Evolutionary conservation across 2,797 vertebrate genomes (phyloP).

Genomic region (Oryzias dopingdopingensis): DNA sequence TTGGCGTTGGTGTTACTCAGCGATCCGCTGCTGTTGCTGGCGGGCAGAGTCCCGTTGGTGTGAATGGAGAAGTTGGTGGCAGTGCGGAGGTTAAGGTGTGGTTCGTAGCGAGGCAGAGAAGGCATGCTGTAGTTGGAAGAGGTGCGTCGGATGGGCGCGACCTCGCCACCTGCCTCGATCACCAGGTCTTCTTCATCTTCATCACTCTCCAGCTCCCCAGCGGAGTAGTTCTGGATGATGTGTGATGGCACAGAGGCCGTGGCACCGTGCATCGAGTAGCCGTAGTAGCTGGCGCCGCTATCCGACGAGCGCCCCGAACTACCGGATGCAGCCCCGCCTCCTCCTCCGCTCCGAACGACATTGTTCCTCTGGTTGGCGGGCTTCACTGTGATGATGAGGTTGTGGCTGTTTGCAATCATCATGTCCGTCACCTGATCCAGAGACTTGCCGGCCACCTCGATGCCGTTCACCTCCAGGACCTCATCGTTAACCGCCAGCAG

Average conservation of each 20-base stretch:
- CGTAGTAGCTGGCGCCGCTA: conserved; percentile 83
- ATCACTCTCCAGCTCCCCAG: conserved; percentile 88
- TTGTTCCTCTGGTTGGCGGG: conserved; percentile 98
- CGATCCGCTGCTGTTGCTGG: conserved; percentile 65
- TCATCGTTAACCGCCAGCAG: conserved; percentile 95
- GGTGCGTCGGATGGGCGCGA: conserved; percentile 74
- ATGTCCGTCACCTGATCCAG: conserved; percentile 98
- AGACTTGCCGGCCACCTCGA: conserved; percentile 93
- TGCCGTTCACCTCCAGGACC: conserved; percentile 95
- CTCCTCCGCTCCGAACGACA: conserved; percentile 83
- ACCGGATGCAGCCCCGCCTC: conserved; percentile 84
- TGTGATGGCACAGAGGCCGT: conserved; percentile 65
- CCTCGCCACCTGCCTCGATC: conserved; percentile 82
- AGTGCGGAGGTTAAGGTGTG: conserved; percentile 79
- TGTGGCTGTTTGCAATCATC: conserved; percentile 99
- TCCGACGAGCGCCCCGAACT: conserved; percentile 93
- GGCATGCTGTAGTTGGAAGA: conserved; percentile 79
- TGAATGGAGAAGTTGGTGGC: conserved; percentile 33
- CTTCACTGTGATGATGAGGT: conserved; percentile 95
- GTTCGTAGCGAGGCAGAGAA: conserved; percentile 83
- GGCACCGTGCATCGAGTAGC: conserved; percentile 65
- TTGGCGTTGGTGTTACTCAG: conserved; percentile 50
- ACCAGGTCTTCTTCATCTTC: conserved; percentile 85
- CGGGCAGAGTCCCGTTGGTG: conserved; percentile 81
- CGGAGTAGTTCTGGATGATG: conserved; percentile 81